A percentile compares a stretch with the other conserved stretches of the same genome.
These are phyloP conservation scores for Pleuronectes platessa DNA, from an alignment of 2,113 vertebrate genomes.

Conservation along the genomic window DNA sequence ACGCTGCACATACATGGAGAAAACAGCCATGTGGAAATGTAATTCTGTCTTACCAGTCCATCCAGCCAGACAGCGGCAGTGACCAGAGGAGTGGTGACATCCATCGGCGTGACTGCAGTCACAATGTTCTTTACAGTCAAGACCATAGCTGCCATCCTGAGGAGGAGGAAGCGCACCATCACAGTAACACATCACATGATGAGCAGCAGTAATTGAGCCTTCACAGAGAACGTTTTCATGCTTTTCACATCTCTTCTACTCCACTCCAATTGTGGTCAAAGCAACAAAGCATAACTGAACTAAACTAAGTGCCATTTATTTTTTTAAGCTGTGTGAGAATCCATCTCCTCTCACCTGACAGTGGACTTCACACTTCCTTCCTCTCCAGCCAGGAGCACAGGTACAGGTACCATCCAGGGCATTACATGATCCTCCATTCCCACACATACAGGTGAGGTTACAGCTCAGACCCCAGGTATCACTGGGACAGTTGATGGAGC, in stretches of 20 bases:
- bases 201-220: not conserved
- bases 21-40: too few species aligned
- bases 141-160: conserved; percentile 93
- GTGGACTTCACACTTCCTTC: conserved; percentile 87
- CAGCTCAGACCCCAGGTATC: conserved; percentile 94
- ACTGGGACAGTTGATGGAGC: conserved; percentile 95
- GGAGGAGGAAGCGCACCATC: not conserved
- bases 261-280: too few species aligned
- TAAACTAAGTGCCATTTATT: too few species aligned
- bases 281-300: too few species aligned
- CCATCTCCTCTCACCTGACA: conserved; percentile 86
- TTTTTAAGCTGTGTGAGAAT: not conserved
- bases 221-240: not conserved
- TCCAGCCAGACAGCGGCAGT: conserved; percentile 93
- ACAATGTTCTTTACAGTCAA: conserved; percentile 92
- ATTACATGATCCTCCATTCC: conserved; percentile 90
- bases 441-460: conserved; percentile 90
- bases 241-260: too few species aligned
- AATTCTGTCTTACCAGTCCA: conserved; percentile 89
- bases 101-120: conserved; percentile 96
- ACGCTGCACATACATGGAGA: not conserved
- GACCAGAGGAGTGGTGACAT: conserved; percentile 92
- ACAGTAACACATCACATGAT: not conserved
- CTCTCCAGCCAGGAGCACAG: conserved; percentile 93
- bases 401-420: conserved; percentile 90